Conservation (phyloP, 2,888 invertebrate species). For the Conus canariensis region DNA sequence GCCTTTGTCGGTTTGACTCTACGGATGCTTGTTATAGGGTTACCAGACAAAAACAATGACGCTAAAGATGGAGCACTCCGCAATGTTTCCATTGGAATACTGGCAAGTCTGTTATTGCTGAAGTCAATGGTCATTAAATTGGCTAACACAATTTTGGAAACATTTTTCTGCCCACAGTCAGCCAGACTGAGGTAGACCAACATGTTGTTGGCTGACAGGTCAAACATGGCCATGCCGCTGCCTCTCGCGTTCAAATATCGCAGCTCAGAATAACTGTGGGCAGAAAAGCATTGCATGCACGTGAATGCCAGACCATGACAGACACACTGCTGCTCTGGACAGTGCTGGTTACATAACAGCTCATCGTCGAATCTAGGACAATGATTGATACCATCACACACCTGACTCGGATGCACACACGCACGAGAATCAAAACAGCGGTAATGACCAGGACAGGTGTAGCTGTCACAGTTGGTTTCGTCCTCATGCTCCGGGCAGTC, state of each 20-base stretch:
- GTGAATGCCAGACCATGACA: constrained; percentile 6
- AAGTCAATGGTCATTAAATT: background rate
- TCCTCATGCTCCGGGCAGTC: constrained; percentile 23
- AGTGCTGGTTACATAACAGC: background rate
- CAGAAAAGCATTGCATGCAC: background rate
- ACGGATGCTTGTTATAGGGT: background rate
- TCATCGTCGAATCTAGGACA: background rate
- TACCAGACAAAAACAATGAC: background rate
- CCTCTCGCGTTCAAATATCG: constrained; percentile 10
- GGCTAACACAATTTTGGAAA: background rate
- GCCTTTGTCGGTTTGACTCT: background rate
- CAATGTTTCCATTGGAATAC: background rate
- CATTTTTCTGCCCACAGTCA: background rate
- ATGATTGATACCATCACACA: background rate
- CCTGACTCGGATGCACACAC: background rate
- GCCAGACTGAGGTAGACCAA: constrained; percentile 2
- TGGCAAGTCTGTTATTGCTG: background rate
- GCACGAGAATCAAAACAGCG: background rate
- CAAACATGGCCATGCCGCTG: background rate
- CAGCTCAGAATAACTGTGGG: background rate
- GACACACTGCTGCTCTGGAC: background rate
- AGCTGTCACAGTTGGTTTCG: constrained; percentile 6
- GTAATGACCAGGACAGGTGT: constrained; percentile 12
- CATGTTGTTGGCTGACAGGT: background rate
- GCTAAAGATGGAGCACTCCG: background rate